Conservation (phyloP, 1,140 invertebrate genomes). For the Papilio xuthus region DNA sequence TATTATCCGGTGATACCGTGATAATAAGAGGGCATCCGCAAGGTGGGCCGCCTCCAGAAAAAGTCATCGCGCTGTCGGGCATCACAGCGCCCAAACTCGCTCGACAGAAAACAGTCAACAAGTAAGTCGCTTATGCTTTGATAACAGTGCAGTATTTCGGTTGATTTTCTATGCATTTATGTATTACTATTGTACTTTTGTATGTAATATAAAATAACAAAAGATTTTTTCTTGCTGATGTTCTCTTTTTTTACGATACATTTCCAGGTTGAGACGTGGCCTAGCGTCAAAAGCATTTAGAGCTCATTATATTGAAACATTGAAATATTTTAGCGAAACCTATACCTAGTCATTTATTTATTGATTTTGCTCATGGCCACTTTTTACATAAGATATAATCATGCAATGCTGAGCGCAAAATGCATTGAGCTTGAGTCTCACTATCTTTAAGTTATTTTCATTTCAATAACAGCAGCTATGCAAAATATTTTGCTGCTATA, state of each 20-base stretch:
- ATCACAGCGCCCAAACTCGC: constrained; percentile 96
- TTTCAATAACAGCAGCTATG: background rate
- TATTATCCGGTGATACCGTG: constrained; percentile 94
- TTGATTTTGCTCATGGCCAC: constrained; percentile 10
- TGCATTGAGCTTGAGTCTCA: background rate
- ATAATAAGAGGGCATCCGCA: constrained; percentile 91
- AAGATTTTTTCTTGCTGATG: background rate
- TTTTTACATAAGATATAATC: background rate
- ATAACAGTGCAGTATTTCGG: background rate
- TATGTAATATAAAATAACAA: background rate
- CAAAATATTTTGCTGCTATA: background rate
- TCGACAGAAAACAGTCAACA: constrained; percentile 85
- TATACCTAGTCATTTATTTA: background rate
- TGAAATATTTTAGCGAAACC: background rate
- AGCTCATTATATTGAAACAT: background rate
- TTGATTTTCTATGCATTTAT: background rate
- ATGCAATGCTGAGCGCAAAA: background rate
- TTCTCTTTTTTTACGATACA: background rate
- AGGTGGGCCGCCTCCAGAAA: constrained; percentile 94
- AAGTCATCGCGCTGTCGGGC: constrained; percentile 93
- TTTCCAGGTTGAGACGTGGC: background rate
- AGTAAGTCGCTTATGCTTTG: constrained; percentile 73
- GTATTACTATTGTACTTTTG: background rate
- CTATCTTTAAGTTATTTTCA: background rate
- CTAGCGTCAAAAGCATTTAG: background rate